Conservation (phyloP, 1,140 invertebrate genomes). For the Marisa cornuarietis region DNA sequence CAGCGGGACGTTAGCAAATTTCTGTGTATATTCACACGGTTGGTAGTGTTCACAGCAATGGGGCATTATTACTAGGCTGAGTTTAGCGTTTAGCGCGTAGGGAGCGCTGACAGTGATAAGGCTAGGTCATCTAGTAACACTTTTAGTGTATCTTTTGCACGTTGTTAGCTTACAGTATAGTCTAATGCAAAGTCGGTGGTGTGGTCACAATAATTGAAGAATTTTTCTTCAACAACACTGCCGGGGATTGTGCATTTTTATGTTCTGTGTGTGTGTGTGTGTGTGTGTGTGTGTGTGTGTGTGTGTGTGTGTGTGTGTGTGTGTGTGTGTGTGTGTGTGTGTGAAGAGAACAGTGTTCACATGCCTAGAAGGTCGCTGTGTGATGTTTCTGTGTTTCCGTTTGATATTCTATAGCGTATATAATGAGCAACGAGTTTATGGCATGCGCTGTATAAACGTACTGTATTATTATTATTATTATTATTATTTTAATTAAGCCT, state of each 20-base stretch:
- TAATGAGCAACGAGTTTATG: background rate
- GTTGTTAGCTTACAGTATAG: background rate
- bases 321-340: background rate
- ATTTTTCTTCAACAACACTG: too few relatives aligned
- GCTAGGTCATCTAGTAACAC: background rate
- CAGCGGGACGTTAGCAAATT: too few relatives aligned
- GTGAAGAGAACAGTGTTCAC: background rate
- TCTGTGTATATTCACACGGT: too few relatives aligned
- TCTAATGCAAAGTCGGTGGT: background rate
- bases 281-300: background rate
- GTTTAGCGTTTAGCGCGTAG: background rate
- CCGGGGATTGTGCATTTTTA: too few relatives aligned
- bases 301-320: slow-evolving; percentile 3
- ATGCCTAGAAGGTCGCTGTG: background rate
- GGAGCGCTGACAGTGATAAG: background rate
- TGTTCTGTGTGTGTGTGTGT: slow-evolving; percentile 6
- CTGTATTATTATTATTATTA: background rate
- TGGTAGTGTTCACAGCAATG: background rate
- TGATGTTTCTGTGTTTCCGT: background rate
- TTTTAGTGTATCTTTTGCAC: background rate
- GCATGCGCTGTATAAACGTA: background rate
- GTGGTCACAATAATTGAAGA: background rate
- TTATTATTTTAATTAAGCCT: background rate
- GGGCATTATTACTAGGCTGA: background rate
- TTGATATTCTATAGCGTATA: background rate